A percentile compares a stretch with the other conserved stretches of the same genome.
These are phyloP conservation scores for Megathymus violae DNA, from an alignment of 1,140 invertebrate species.

Conservation along the genomic window DNA sequence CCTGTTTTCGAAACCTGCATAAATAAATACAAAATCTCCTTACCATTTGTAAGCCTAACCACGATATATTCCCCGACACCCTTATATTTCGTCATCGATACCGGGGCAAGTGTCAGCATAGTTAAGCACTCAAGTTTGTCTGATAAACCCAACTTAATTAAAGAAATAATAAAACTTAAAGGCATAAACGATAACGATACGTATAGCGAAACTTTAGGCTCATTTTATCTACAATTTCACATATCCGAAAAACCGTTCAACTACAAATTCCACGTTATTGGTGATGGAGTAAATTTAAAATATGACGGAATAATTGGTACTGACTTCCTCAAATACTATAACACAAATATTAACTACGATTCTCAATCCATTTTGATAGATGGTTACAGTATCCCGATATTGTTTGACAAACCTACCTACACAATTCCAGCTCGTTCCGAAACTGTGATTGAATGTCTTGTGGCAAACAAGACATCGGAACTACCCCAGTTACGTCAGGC, in stretches of 20 bases:
- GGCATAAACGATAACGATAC: constrained; percentile 7
- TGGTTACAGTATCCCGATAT: neutral
- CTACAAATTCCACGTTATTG: constrained; percentile 4
- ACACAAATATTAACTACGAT: neutral
- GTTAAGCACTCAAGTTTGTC: neutral
- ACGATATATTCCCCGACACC: neutral
- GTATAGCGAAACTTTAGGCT: neutral
- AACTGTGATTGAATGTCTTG: constrained; percentile 22
- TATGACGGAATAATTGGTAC: constrained; percentile 10
- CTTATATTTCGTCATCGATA: neutral
- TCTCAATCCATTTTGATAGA: neutral
- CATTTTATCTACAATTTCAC: neutral
- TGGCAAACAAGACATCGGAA: constrained; percentile 33
- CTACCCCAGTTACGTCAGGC: constrained; percentile 4
- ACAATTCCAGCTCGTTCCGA: constrained; percentile 8
- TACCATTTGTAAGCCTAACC: neutral
- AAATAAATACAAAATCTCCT: neutral
- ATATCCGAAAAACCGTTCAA: neutral
- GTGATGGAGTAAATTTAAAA: constrained; percentile 2
- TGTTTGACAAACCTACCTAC: neutral
- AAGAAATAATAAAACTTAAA: constrained; percentile 1
- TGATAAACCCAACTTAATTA: neutral
- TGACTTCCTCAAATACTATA: constrained; percentile 2
- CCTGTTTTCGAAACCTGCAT: too few relatives aligned
- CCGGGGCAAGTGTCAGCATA: constrained; percentile 1